phyloP scores from a whole-genome alignment of 2,113 vertebrate genomes.

The Phodopus roborovskii region DNA sequence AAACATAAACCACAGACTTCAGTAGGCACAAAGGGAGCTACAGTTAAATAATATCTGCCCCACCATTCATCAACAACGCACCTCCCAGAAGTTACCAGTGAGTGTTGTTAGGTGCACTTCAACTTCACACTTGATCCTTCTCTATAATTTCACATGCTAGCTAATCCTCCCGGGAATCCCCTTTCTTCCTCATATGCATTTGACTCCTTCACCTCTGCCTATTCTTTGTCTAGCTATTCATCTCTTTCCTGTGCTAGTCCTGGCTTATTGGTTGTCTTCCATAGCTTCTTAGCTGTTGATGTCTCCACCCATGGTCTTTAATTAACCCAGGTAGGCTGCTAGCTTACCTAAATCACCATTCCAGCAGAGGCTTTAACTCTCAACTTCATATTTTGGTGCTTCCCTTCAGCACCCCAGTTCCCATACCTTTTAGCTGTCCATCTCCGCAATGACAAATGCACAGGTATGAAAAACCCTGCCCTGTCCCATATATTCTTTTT shows the following conservation, averaged over 20 bases:
- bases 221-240: background rate
- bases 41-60: background rate
- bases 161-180: conserved; percentile 34
- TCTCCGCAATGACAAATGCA: background rate
- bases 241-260: background rate
- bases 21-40: background rate
- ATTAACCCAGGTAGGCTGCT: background rate
- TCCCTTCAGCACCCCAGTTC: background rate
- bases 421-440: background rate
- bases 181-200: background rate
- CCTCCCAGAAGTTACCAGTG: background rate
- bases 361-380: background rate
- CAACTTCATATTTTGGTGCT: conserved; percentile 14
- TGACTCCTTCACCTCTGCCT: background rate
- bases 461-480: background rate
- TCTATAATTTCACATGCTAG: background rate
- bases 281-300: conserved; percentile 1
- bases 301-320: background rate
- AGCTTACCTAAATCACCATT: background rate
- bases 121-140: background rate
- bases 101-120: background rate
- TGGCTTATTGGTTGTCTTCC: background rate
- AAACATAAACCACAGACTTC: background rate
- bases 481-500: background rate
- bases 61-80: background rate